Evolutionary conservation across 2,888 invertebrate genomes (phyloP).

Genomic region (Arrhopalites spinosus): DNA sequence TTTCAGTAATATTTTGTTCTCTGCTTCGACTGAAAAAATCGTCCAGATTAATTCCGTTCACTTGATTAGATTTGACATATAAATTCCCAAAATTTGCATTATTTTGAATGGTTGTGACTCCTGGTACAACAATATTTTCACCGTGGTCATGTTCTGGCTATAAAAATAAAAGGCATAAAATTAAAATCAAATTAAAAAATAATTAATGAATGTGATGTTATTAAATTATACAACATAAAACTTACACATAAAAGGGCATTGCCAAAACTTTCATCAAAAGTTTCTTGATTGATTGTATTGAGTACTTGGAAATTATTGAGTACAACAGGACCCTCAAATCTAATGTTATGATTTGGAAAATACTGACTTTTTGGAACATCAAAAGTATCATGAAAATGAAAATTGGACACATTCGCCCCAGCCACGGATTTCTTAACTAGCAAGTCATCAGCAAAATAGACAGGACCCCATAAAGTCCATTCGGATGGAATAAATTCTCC

Average conservation of each 20-base stretch:
- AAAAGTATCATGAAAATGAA: constrained; percentile 38
- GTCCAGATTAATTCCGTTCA: constrained; percentile 38
- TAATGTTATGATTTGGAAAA: constrained; percentile 43
- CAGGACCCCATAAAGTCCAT: constrained; percentile 42
- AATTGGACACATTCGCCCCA: constrained; percentile 40
- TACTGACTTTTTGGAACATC: constrained; percentile 21
- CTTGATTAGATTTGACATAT: constrained; percentile 22
- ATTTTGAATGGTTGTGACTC: constrained; percentile 38
- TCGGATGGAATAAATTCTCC: constrained; percentile 6
- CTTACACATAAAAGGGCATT: constrained; percentile 47
- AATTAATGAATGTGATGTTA: no score
- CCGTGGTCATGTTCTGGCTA: constrained; percentile 11
- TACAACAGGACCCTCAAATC: constrained; percentile 39
- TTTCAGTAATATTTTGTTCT: constrained; percentile 40
- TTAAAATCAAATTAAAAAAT: not conserved
- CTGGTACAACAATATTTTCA: constrained; percentile 16
- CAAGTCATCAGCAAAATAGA: constrained; percentile 37
- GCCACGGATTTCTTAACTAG: constrained; percentile 39
- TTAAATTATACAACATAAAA: not conserved
- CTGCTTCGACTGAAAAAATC: constrained; percentile 39
- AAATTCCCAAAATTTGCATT: constrained; percentile 29
- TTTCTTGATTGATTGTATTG: constrained; percentile 41
- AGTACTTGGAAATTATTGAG: constrained; percentile 40
- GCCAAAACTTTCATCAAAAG: constrained; percentile 42
- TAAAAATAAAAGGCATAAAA: not conserved